These are phyloP conservation scores for Theristicus caerulescens DNA, from an alignment of 2,113 vertebrate species.

Conservation along the genomic window DNA sequence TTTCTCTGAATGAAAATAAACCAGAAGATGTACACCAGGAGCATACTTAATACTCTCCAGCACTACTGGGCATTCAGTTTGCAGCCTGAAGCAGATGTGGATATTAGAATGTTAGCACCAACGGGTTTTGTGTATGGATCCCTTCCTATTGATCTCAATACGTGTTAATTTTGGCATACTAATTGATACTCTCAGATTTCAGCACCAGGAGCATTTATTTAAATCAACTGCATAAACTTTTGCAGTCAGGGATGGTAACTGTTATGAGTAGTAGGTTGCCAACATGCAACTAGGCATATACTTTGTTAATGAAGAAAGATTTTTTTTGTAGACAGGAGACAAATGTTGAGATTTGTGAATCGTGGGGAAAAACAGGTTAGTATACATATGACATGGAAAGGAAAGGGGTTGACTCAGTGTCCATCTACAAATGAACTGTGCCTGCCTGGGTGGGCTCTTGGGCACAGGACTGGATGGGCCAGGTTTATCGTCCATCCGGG, in stretches of 20 bases:
- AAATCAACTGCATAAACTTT: background rate
- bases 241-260: background rate
- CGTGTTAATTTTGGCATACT: background rate
- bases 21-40: background rate
- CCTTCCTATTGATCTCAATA: background rate
- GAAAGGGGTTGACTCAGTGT: background rate
- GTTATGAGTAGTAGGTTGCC: background rate
- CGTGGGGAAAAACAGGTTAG: background rate
- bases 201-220: background rate
- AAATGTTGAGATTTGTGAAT: background rate
- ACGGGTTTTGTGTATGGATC: fast-evolving
- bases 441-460: background rate
- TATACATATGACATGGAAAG: background rate
- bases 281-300: background rate
- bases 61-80: background rate
- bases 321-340: background rate
- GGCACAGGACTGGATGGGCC: background rate
- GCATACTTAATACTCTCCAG: background rate
- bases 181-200: background rate
- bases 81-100: background rate
- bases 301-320: background rate
- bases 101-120: background rate
- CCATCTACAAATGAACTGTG: background rate
- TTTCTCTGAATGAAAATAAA: background rate
- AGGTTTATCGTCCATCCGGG: background rate